Percentiles rank a stretch among this genome's conserved stretches.
phyloP scores from a whole-genome alignment of 2,797 vertebrate species.

The Siniperca scherzeri region DNA sequence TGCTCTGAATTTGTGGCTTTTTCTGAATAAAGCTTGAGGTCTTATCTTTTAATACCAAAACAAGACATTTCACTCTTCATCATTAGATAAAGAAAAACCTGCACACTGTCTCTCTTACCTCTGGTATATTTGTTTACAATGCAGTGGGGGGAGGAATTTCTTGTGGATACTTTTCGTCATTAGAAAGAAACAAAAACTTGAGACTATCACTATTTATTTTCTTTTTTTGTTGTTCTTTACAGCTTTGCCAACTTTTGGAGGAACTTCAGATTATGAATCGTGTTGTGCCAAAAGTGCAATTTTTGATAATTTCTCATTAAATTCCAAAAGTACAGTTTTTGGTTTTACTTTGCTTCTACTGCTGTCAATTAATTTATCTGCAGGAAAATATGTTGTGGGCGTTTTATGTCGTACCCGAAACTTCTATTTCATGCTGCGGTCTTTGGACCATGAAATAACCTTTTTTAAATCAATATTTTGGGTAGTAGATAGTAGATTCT shows the following conservation, averaged over 20 bases:
- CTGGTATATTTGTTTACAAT: background rate
- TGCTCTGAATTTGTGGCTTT: background rate
- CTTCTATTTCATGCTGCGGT: background rate
- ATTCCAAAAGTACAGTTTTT: background rate
- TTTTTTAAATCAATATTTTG: background rate
- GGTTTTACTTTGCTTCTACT: background rate
- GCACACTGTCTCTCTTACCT: background rate
- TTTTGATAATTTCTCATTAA: background rate
- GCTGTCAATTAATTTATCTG: background rate
- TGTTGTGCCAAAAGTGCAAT: background rate
- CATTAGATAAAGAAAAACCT: background rate
- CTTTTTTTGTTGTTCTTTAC: background rate
- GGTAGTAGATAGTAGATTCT: background rate
- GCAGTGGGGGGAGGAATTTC: too few species aligned
- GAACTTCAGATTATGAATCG: background rate
- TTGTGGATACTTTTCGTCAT: background rate
- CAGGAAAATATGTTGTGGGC: background rate
- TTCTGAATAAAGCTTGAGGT: background rate
- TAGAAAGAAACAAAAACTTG: background rate
- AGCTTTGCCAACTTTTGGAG: too few species aligned
- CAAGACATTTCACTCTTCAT: background rate
- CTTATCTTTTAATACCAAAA: background rate
- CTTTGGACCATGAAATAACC: background rate
- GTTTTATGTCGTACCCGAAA: background rate
- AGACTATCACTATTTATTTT: background rate